Percentiles rank a stretch among this genome's conserved stretches.
These are phyloP conservation scores for Eulemur rufifrons DNA, from an alignment of 2,113 vertebrate species.

Conservation along the genomic window DNA sequence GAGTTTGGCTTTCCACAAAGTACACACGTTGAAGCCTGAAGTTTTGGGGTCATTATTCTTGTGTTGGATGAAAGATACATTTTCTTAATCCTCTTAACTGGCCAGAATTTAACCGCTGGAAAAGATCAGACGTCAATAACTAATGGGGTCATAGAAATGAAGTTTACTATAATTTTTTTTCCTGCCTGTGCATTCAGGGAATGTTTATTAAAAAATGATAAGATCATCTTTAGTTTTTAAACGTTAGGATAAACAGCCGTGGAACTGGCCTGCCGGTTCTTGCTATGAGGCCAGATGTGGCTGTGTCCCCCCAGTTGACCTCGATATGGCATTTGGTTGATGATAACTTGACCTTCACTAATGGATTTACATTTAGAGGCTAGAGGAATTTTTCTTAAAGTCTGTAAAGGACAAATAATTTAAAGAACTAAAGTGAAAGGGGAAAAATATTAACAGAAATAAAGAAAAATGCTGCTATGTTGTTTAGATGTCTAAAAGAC, in stretches of 20 bases:
- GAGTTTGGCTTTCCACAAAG: neutral
- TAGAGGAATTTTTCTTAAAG: neutral
- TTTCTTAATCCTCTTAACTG: conserved; percentile 15
- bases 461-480: neutral
- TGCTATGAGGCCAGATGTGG: neutral
- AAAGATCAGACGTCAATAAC: neutral
- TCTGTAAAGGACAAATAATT: neutral
- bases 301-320: neutral
- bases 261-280: neutral
- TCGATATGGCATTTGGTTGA: neutral
- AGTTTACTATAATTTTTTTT: conserved; percentile 37
- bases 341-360: neutral
- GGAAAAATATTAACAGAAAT: neutral
- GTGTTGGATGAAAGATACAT: neutral
- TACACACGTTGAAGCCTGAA: neutral
- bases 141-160: conserved; percentile 15
- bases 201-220: conserved; percentile 39
- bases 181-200: neutral
- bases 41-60: neutral
- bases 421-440: neutral
- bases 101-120: neutral
- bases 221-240: neutral
- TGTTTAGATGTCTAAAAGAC: neutral
- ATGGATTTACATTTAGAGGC: conserved; percentile 28
- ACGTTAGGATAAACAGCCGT: neutral